Evolutionary conservation across 1,140 invertebrate species (phyloP).

Genomic region (Oreohelix idahoensis): DNA sequence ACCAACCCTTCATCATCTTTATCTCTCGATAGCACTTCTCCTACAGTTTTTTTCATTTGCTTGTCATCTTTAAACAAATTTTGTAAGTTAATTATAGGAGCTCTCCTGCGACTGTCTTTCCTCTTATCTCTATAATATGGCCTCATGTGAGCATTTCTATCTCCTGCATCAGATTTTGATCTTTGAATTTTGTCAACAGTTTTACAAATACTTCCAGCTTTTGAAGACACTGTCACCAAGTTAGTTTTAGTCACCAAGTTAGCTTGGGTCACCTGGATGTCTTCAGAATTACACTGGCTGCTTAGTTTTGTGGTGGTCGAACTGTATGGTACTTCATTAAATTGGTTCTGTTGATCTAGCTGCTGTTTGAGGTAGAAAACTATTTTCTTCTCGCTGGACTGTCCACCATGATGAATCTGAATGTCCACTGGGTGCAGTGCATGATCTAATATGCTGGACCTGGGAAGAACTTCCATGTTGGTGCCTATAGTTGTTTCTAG

Average conservation of each 20-base stretch:
- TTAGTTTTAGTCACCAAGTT: background rate
- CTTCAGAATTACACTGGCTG: background rate
- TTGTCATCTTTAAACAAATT: background rate
- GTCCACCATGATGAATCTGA: background rate
- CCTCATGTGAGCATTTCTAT: background rate
- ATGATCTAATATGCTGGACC: background rate
- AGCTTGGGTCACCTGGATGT: background rate
- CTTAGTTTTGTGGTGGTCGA: background rate
- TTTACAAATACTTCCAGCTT: slow-evolving; percentile 12
- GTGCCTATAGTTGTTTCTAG: too few species aligned
- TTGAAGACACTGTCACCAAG: background rate
- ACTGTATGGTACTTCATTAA: background rate
- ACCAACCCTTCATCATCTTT: background rate
- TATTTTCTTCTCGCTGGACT: background rate
- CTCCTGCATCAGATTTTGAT: background rate
- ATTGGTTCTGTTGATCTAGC: background rate
- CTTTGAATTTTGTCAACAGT: slow-evolving; percentile 3
- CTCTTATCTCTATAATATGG: background rate
- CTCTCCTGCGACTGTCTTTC: background rate
- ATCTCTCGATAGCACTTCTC: background rate
- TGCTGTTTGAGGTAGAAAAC: background rate
- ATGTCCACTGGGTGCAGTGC: background rate
- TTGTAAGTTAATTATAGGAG: background rate
- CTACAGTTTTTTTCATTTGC: background rate
- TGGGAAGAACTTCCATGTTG: background rate